Conservation (phyloP, 2,888 invertebrate species). For the Drosophila pegasa region DNA sequence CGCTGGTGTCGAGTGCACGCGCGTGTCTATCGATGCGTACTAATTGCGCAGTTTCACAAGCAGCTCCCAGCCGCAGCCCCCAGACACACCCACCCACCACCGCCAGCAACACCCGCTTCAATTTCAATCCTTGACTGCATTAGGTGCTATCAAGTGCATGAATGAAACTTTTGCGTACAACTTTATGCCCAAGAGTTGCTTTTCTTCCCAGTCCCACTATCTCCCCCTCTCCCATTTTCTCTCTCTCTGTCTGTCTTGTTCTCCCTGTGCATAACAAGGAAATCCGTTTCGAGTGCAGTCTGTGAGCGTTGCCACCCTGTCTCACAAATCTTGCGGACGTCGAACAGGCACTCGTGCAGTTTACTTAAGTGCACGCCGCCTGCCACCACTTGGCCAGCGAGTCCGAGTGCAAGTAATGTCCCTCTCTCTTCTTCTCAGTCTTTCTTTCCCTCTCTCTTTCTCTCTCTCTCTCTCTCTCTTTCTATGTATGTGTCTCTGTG, state of each 20-base stretch:
- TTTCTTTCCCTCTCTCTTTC: neutral
- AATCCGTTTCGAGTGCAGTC: slow-evolving; percentile 72
- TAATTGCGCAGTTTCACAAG: slow-evolving; percentile 70
- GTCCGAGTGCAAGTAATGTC: slow-evolving; percentile 39
- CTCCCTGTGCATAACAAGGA: slow-evolving; percentile 64
- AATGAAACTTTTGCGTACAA: slow-evolving; percentile 57
- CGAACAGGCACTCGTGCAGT: slow-evolving; percentile 37
- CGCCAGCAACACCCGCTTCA: slow-evolving; percentile 22
- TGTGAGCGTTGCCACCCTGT: slow-evolving; percentile 14
- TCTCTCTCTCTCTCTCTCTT: neutral
- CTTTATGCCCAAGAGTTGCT: slow-evolving; percentile 35
- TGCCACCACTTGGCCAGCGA: slow-evolving; percentile 32
- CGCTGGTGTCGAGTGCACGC: slow-evolving; percentile 66
- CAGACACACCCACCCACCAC: neutral
- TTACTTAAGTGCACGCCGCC: slow-evolving; percentile 43
- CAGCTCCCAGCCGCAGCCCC: slow-evolving; percentile 6
- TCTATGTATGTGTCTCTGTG: slow-evolving; percentile 1
- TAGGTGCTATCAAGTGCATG: slow-evolving; percentile 66
- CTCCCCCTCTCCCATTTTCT: neutral
- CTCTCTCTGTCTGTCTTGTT: neutral
- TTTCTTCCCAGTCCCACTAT: neutral
- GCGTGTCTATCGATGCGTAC: slow-evolving; percentile 81
- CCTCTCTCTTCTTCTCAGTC: neutral
- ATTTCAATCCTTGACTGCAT: slow-evolving; percentile 59
- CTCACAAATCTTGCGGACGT: slow-evolving; percentile 27